A percentile compares a stretch with the other conserved stretches of the same genome.
Evolutionary conservation across 92 coral and sea anemone genomes (phyloP).

Genomic region (Epizoanthus rinbou): DNA sequence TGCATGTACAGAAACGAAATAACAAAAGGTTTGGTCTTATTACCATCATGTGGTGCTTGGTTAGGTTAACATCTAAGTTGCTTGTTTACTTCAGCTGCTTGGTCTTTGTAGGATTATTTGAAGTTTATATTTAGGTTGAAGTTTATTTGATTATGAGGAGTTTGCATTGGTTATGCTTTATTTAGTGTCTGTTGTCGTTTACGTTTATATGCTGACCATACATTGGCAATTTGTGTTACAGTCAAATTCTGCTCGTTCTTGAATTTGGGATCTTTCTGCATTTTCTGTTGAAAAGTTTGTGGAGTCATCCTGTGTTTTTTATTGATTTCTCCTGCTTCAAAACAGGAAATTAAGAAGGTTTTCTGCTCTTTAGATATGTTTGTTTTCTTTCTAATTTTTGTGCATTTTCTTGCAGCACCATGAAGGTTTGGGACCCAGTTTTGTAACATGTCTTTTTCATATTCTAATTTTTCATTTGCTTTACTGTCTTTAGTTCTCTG

Average conservation of each 20-base stretch:
- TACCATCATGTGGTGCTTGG: no score
- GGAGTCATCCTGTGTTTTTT: not conserved
- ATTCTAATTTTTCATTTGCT: not conserved
- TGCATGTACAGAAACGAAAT: no score
- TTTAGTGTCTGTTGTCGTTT: not conserved
- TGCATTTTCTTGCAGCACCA: not conserved
- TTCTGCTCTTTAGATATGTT: not conserved
- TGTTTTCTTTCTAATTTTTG: not conserved
- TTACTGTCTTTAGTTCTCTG: not conserved
- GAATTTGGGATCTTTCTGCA: not conserved
- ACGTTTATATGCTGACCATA: not conserved
- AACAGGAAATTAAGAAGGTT: not conserved
- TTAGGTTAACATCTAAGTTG: no score
- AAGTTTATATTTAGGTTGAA: no score
- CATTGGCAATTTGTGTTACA: constrained; percentile 2
- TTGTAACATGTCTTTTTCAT: not conserved
- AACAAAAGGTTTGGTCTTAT: no score
- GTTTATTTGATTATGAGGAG: not conserved
- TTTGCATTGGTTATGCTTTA: not conserved
- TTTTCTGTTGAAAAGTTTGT: not conserved
- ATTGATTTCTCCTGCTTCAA: not conserved
- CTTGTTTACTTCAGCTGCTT: no score
- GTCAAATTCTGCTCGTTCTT: not conserved
- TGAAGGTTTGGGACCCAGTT: not conserved
- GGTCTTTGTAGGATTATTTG: no score